Evolutionary conservation across 2,113 vertebrate genomes (phyloP).

Genomic region (Anhinga anhinga): DNA sequence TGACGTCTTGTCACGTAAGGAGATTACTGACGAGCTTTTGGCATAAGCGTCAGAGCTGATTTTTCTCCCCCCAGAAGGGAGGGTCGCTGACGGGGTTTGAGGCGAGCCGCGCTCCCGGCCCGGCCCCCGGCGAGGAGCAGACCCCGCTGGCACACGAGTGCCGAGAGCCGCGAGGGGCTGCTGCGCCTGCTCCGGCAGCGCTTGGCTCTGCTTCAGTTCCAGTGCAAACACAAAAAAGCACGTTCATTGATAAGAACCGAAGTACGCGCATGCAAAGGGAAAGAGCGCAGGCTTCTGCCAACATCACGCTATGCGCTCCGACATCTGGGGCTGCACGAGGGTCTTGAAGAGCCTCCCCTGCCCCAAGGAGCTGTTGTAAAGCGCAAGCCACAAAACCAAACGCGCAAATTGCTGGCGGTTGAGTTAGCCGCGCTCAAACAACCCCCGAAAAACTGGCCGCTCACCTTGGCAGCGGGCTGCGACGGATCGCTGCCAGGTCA

Average conservation of each 20-base stretch:
- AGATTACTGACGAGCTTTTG: background rate
- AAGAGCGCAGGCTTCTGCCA: background rate
- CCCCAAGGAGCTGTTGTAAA: background rate
- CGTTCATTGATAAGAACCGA: background rate
- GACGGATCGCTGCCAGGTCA: background rate
- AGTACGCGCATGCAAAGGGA: background rate
- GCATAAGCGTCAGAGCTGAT: background rate
- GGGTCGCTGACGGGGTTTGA: background rate
- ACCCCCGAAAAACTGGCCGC: background rate
- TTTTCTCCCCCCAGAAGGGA: background rate
- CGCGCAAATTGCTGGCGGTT: background rate
- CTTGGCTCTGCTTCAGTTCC: background rate
- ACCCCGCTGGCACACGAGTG: accelerated
- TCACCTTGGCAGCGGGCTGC: background rate
- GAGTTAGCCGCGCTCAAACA: background rate
- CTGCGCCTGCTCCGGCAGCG: background rate
- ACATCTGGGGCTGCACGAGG: background rate
- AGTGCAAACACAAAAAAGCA: background rate
- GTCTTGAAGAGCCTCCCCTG: background rate
- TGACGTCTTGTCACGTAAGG: accelerated
- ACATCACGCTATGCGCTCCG: background rate
- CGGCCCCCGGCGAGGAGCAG: accelerated
- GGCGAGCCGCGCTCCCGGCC: background rate
- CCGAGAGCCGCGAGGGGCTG: accelerated
- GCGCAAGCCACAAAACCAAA: background rate